These are phyloP conservation scores for Acromyrmex echinatior DNA, from an alignment of 1,140 invertebrate genomes.

Conservation along the genomic window DNA sequence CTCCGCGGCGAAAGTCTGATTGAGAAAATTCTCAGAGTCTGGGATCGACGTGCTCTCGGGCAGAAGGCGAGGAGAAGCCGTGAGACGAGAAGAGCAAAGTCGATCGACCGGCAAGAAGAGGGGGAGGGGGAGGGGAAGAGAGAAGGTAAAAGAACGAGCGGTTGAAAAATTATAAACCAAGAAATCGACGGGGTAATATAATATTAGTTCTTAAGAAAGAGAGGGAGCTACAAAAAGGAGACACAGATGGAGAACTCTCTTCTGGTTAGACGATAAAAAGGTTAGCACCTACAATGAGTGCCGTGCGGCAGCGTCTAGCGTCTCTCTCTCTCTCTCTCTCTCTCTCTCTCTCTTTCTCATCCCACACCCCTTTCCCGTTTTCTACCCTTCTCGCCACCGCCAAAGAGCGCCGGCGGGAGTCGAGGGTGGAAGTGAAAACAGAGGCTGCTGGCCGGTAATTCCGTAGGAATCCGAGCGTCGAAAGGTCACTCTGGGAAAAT, in stretches of 20 bases:
- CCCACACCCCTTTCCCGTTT: not conserved
- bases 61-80: not conserved
- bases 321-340: not conserved
- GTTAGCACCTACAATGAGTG: conserved; percentile 81
- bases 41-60: conserved; percentile 42
- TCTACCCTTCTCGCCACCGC: conserved; percentile 18
- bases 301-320: conserved; percentile 46
- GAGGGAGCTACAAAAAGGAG: conserved; percentile 45
- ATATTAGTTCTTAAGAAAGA: conserved; percentile 79
- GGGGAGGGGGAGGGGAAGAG: not conserved
- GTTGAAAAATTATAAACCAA: conserved; percentile 84
- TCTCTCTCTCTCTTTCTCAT: too few species aligned
- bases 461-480: conserved; percentile 44
- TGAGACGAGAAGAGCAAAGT: conserved; percentile 14
- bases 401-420: conserved; percentile 17
- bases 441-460: conserved; percentile 43
- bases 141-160: conserved; percentile 31
- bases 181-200: conserved; percentile 85
- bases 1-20: conserved; percentile 84
- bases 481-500: conserved; percentile 63
- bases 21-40: conserved; percentile 81
- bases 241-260: conserved; percentile 55
- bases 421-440: conserved; percentile 47
- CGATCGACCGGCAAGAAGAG: not conserved
- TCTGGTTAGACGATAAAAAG: conserved; percentile 80